Evolutionary conservation across 2,797 vertebrate species (phyloP), one percentile per base, ranked within the genome.

Genomic region (Alcedo atthis): DNA sequence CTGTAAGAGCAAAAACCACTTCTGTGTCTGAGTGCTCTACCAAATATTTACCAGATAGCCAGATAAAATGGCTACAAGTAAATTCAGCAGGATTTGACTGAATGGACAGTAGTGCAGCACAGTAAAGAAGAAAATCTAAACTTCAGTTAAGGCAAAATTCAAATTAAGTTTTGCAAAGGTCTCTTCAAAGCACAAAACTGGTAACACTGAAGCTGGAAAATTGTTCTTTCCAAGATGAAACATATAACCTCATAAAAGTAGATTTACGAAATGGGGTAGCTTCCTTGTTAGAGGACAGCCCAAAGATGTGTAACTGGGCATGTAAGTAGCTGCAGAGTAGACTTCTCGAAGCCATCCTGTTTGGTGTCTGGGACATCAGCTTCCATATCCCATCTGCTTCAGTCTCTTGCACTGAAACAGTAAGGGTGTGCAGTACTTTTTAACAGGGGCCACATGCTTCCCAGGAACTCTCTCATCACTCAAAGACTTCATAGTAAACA

Each of bases 31-130:
- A 95, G 90, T 92, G 80, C n/a, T 71, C 61, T 71, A 90, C 90
- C 94, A 92, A 95, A 93, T 95, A 93, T 95, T 92, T 95, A 95
- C 83, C 88, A 95, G 85, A 96, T 87, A 95, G 10, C 15, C 79
- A 87, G 91, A 91, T 93, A 92, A 96, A 95, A 95, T 92, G 92
- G 91, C 91, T 89, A 90, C 88, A 19, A 40, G 89, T 80, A 91
- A 89, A 82, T 89, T 92, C 86, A 87, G 89, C 93, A 70, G 76
- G 55, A 66, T 85, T 93, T 92, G 94, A 89, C 94, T 93, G 96
- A 96, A 94, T 10, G 55, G 94, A 81, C 4, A 8, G 71, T 70
- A 92, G 37, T 43, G n/a, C 64, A 81, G 63, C 49, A 35, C 35
- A 45, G 51, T 68, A 68, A 87, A 84, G 58, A 81, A 82, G 37